phyloP scores from a whole-genome alignment of 2,797 vertebrate genomes.

The Takifugu ocellatus region DNA sequence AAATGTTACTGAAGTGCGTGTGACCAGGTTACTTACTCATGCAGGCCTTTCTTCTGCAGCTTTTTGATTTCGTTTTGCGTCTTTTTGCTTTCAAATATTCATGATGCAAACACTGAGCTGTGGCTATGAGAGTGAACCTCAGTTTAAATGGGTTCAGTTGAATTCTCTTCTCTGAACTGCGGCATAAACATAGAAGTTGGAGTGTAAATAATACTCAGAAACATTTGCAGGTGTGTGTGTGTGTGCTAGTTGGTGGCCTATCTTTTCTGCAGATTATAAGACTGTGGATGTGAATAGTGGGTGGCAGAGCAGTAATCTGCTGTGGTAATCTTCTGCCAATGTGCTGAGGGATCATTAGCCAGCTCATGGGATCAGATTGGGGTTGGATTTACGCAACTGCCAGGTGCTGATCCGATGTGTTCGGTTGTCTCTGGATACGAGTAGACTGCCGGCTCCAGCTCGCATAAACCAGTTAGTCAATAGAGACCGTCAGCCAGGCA shows the following conservation, averaged over 20 bases:
- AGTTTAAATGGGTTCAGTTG: too few relatives aligned
- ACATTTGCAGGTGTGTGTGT: too few relatives aligned
- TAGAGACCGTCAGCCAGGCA: conserved; percentile 35
- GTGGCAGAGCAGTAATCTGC: conserved; percentile 47
- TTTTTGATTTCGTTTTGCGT: too few relatives aligned
- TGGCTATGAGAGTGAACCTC: too few relatives aligned
- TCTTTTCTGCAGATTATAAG: conserved; percentile 40
- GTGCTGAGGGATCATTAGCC: conserved; percentile 61
- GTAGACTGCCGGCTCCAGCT: conserved; percentile 28
- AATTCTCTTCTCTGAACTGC: too few relatives aligned
- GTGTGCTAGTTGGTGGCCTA: not conserved
- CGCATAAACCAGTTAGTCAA: conserved; percentile 13
- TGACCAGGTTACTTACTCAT: too few relatives aligned
- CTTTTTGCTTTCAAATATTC: too few relatives aligned
- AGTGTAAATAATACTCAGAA: too few relatives aligned
- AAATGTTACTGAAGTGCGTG: too few relatives aligned
- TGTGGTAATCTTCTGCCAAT: conserved; percentile 58
- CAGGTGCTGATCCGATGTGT: conserved; percentile 44
- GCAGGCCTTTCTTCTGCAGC: too few relatives aligned
- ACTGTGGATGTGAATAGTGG: conserved; percentile 5
- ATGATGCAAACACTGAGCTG: too few relatives aligned
- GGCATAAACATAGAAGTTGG: too few relatives aligned
- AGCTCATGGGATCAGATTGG: conserved; percentile 51
- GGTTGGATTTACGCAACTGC: conserved; percentile 45
- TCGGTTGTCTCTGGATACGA: conserved; percentile 3